Evolutionary conservation across 1,140 invertebrate genomes (phyloP).

Genomic region (Bombus terrestris): DNA sequence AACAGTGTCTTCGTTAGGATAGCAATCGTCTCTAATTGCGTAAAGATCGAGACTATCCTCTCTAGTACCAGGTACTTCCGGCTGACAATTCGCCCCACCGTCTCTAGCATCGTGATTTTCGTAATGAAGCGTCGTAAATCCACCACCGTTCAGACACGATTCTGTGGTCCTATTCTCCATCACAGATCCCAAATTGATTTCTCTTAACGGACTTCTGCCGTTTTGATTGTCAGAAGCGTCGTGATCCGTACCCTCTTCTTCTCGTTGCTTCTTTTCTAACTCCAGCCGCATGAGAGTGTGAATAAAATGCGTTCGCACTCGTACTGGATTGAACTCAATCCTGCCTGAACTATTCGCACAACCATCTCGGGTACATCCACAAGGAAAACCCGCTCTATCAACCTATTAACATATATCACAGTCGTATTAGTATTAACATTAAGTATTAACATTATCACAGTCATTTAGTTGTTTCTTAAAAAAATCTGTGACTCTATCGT

Average conservation of each 20-base stretch:
- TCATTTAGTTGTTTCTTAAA: no score
- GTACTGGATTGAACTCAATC: slow-evolving; percentile 97
- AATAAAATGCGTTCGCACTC: slow-evolving; percentile 98
- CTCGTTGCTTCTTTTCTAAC: slow-evolving; percentile 91
- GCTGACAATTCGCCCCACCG: slow-evolving; percentile 67
- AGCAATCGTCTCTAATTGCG: slow-evolving; percentile 87
- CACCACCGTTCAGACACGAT: slow-evolving; percentile 84
- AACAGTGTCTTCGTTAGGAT: slow-evolving; percentile 84
- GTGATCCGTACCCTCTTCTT: slow-evolving; percentile 68
- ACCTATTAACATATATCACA: slow-evolving; percentile 83
- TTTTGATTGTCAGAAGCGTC: slow-evolving; percentile 65
- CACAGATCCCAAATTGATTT: slow-evolving; percentile 83
- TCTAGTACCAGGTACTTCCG: slow-evolving; percentile 82
- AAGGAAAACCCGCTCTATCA: slow-evolving; percentile 97
- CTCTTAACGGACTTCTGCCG: slow-evolving; percentile 79
- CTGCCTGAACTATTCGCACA: slow-evolving; percentile 96
- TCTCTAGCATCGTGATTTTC: slow-evolving; percentile 69
- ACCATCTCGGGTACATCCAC: slow-evolving; percentile 96
- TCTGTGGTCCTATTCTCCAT: slow-evolving; percentile 83
- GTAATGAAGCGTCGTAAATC: slow-evolving; percentile 87
- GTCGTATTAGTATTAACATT: no score
- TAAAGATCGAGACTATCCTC: slow-evolving; percentile 87
- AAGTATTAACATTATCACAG: no score
- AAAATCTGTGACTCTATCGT: neutral
- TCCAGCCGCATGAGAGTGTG: slow-evolving; percentile 98